phyloP scores from a whole-genome alignment of 2,113 vertebrate genomes.

The Rhipidura dahli region DNA sequence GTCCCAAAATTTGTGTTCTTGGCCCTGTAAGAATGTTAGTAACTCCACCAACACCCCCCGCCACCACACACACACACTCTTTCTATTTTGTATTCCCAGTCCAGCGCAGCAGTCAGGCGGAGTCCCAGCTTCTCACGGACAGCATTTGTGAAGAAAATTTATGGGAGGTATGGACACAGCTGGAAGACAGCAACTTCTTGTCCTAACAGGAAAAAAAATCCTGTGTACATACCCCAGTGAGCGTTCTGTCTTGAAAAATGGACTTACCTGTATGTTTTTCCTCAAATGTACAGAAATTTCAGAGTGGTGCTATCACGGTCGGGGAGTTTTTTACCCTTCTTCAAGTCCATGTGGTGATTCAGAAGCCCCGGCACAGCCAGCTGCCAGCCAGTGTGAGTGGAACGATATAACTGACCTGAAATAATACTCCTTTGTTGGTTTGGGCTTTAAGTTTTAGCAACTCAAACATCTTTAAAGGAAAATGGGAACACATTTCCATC shows the following conservation, averaged over 20 bases:
- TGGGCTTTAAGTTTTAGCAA: neutral
- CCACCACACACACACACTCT: fast-evolving
- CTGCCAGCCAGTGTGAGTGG: constrained; percentile 80
- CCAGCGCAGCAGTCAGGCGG: constrained; percentile 80
- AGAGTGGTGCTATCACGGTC: constrained; percentile 83
- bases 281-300: constrained; percentile 80
- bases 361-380: constrained; percentile 86
- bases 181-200: neutral
- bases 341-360: constrained; percentile 84
- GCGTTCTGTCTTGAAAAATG: neutral
- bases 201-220: neutral
- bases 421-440: neutral
- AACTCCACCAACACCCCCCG: neutral
- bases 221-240: neutral
- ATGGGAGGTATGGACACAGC: constrained; percentile 74
- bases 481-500: neutral
- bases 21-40: neutral
- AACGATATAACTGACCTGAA: neutral
- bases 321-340: constrained; percentile 89
- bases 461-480: neutral
- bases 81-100: constrained; percentile 62
- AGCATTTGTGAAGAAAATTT: constrained; percentile 74
- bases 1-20: neutral
- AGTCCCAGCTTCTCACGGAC: constrained; percentile 80
- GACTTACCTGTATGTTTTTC: neutral